phyloP scores from a whole-genome alignment of 2,888 invertebrate species.

The Xylophagus ater region DNA sequence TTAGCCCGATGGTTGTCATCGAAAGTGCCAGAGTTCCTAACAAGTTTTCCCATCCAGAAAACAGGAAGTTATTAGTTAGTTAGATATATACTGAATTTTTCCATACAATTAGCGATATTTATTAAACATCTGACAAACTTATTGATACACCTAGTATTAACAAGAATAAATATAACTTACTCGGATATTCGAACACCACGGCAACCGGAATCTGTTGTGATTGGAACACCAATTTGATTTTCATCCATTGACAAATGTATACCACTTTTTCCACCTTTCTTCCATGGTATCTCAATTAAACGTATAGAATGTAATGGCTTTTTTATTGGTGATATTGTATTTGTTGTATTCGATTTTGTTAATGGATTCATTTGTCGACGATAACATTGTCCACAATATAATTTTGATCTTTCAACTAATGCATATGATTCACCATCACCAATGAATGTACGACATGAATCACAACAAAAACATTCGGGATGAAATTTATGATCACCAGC shows the following conservation, averaged over 20 bases:
- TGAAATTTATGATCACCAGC: conserved; percentile 93
- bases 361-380: conserved; percentile 50
- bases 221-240: conserved; percentile 21
- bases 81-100: too few species aligned
- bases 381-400: conserved; percentile 79
- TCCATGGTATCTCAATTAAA: conserved; percentile 66
- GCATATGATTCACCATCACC: conserved; percentile 91
- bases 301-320: conserved; percentile 72
- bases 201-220: conserved; percentile 39
- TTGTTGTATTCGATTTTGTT: conserved; percentile 12
- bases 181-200: conserved; percentile 59
- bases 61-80: too few species aligned
- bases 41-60: too few species aligned
- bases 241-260: conserved; percentile 45
- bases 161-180: conserved; percentile 38
- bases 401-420: conserved; percentile 75
- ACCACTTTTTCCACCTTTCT: conserved; percentile 43
- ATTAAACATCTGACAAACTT: too few species aligned
- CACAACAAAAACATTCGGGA: conserved; percentile 89
- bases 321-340: conserved; percentile 27
- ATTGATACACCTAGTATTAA: neutral
- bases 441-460: conserved; percentile 67
- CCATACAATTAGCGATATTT: too few species aligned
- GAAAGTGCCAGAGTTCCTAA: too few species aligned
- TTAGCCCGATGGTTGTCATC: too few species aligned